A percentile compares a stretch with the other conserved stretches of the same genome.
These are phyloP conservation scores for Drosophila affinis DNA, from an alignment of 2,888 invertebrate genomes.

Conservation along the genomic window DNA sequence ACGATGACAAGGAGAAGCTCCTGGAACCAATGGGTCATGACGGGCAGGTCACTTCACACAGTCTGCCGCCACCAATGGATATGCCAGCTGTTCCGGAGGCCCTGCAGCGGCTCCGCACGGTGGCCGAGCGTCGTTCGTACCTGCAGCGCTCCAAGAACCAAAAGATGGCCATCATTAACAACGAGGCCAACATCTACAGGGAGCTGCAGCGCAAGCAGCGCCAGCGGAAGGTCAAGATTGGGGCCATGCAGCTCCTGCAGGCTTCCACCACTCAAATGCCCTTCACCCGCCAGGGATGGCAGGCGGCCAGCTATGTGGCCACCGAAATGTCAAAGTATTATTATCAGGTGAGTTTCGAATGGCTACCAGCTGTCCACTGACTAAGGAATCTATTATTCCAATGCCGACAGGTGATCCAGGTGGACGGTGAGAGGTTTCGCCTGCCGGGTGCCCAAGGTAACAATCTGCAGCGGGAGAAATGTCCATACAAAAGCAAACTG, in stretches of 20 bases:
- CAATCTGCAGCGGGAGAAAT: conserved; percentile 70
- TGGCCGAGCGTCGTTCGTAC: conserved; percentile 85
- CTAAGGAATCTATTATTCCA: not conserved
- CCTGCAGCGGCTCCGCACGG: conserved; percentile 84
- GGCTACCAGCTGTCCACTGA: not conserved
- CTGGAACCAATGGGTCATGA: conserved; percentile 68
- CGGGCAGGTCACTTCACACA: conserved; percentile 79
- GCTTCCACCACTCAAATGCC: conserved; percentile 73
- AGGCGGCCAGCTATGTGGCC: conserved; percentile 81
- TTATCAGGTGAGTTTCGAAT: conserved; percentile 76
- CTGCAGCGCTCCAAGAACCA: conserved; percentile 81
- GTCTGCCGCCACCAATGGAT: conserved; percentile 79
- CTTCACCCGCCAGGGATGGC: conserved; percentile 82
- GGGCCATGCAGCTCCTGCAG: conserved; percentile 76
- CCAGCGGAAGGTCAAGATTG: conserved; percentile 75
- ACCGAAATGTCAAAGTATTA: conserved; percentile 82
- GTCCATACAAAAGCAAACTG: conserved; percentile 64
- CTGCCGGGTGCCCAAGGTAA: conserved; percentile 81
- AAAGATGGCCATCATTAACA: conserved; percentile 83
- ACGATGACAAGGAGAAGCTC: conserved; percentile 66
- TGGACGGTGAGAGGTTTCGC: conserved; percentile 74
- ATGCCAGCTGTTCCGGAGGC: conserved; percentile 82
- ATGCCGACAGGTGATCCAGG: conserved; percentile 54
- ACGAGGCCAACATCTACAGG: conserved; percentile 82
- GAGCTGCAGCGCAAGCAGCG: conserved; percentile 81